phyloP scores from a whole-genome alignment of 2,888 invertebrate genomes.

The Leucophora obtusa region DNA sequence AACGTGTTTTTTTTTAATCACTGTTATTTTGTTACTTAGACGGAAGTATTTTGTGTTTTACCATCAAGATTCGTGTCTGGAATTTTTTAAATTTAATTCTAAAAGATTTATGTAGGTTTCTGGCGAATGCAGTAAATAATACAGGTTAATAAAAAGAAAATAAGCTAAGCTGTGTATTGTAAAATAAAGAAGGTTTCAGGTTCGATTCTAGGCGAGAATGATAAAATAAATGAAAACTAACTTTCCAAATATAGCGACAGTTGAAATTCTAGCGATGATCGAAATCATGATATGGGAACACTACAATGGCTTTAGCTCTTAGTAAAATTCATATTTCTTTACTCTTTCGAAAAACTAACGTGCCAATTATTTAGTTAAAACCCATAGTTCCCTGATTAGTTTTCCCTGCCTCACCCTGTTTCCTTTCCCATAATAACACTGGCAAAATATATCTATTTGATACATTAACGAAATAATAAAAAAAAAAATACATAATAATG shows the following conservation, averaged over 20 bases:
- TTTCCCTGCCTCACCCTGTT: conserved; percentile 37
- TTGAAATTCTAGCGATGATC: too few species aligned
- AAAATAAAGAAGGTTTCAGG: too few species aligned
- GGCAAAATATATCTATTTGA: conserved; percentile 44
- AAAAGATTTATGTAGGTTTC: conserved; percentile 42
- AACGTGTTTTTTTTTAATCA: conserved; percentile 52
- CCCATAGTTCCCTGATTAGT: too few species aligned
- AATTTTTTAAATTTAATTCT: conserved; percentile 38
- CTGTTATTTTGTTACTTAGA: conserved; percentile 55
- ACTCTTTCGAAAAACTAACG: too few species aligned
- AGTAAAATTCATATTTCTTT: too few species aligned
- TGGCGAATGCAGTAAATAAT: not conserved
- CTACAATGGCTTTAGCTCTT: too few species aligned
- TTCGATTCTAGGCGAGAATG: too few species aligned
- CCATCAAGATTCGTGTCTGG: conserved; percentile 62
- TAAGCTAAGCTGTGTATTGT: too few species aligned
- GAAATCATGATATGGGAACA: too few species aligned
- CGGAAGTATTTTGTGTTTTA: conserved; percentile 64
- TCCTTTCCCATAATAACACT: not conserved
- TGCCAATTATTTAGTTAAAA: too few species aligned
- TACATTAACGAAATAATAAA: conserved; percentile 68
- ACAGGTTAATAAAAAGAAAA: conserved; percentile 9
- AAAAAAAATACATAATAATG: conserved; percentile 72
- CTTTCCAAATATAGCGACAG: too few species aligned
- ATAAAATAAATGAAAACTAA: too few species aligned